These are phyloP conservation scores for Girardinichthys multiradiatus DNA, from an alignment of 2,113 vertebrate species.

Conservation along the genomic window DNA sequence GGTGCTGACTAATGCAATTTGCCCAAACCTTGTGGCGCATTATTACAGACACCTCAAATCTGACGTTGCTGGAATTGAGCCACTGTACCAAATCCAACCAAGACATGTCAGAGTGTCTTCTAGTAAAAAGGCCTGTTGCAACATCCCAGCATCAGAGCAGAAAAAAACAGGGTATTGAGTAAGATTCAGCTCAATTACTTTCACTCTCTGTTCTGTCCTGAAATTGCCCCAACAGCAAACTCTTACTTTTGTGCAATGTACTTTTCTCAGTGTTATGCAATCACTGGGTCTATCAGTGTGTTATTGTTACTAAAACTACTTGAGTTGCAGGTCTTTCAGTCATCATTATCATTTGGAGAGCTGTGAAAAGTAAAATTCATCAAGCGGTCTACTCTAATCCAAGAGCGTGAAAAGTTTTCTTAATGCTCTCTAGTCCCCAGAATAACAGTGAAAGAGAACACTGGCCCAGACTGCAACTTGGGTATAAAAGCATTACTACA, in stretches of 20 bases:
- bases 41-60: neutral
- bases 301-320: neutral
- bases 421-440: neutral
- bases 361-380: neutral
- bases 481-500: no score
- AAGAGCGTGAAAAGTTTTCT: neutral
- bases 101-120: neutral
- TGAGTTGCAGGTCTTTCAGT: neutral
- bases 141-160: neutral
- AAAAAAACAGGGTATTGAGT: neutral
- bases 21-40: neutral
- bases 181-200: slow-evolving; percentile 5
- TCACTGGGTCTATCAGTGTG: neutral
- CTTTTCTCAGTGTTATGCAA: neutral
- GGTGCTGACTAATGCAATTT: neutral
- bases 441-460: neutral
- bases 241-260: neutral
- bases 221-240: neutral
- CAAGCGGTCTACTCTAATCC: neutral
- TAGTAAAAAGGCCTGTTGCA: neutral
- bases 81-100: neutral
- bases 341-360: no score
- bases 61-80: neutral
- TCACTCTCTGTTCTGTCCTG: slow-evolving; percentile 7
- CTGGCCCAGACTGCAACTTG: no score